Evolutionary conservation across 1,140 invertebrate species (phyloP).

Genomic region (Homarus americanus): DNA sequence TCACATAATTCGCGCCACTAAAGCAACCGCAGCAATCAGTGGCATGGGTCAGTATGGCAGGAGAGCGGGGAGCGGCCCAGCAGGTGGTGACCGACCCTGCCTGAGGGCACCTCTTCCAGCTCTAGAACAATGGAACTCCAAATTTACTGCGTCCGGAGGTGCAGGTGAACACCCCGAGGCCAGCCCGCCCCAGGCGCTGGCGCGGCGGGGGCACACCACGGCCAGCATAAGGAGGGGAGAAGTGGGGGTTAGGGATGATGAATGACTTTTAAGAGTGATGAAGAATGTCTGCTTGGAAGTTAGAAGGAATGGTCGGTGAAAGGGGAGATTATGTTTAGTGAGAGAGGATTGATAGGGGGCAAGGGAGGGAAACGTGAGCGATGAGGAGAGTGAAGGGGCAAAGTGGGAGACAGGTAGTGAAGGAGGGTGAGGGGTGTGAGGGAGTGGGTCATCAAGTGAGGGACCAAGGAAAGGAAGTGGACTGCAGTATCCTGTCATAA

Average conservation of each 20-base stretch:
- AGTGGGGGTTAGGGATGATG: neutral
- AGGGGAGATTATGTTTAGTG: too few species aligned
- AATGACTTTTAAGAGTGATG: neutral
- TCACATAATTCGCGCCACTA: too few species aligned
- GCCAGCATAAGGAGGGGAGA: neutral
- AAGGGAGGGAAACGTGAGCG: too few species aligned
- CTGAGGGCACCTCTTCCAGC: neutral
- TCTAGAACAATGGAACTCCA: neutral
- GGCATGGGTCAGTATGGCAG: neutral
- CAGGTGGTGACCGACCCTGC: neutral
- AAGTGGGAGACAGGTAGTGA: neutral
- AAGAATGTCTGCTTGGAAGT: too few species aligned
- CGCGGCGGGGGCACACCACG: neutral
- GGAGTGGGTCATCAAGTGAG: neutral
- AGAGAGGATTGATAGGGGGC: too few species aligned
- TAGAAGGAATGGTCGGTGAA: too few species aligned
- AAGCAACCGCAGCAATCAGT: too few species aligned
- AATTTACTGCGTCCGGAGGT: conserved; percentile 37
- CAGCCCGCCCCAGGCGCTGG: neutral
- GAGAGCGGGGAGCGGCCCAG: neutral
- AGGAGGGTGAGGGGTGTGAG: neutral
- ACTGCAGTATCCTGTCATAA: too few species aligned
- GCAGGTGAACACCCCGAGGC: conserved; percentile 29
- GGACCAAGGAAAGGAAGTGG: too few species aligned
- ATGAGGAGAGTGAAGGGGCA: too few species aligned